Evolutionary conservation across 2,797 vertebrate species (phyloP), one percentile per base, ranked within the genome.

Genomic region (Danionella dracula): DNA sequence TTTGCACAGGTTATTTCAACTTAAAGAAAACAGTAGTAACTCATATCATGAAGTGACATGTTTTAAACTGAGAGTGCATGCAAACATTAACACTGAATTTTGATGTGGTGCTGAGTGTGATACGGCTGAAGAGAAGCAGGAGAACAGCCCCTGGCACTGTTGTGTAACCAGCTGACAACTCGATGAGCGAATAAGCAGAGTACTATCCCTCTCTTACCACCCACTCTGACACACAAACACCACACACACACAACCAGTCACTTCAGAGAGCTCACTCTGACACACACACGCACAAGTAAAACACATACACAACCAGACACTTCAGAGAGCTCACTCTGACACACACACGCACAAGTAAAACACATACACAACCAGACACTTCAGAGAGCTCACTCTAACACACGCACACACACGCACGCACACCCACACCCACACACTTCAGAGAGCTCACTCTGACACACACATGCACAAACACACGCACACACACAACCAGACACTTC

Each of bases 151-250:
- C 59, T 70, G 67, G 78, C 72, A 29, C 71, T 74, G 21, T 85
- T 87, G 80, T 82, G 71, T 85, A 88, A 88, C 79, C 71, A 63
- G 66, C 83, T 73, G 72, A 81, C 73, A 66, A 68, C 78, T 75
- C 74, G 37, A 71, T 49, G 45, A 38, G 51, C 15, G 27, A 62
- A 73, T 73, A 70, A 76, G 63, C 35, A 53, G 68, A 62, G 44
- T 17, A 73, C 21, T 49, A 53, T 19, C 42, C 49, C 35, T 51
- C 55, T 40, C 48, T 59, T 16, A 55, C 59, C 63, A 71, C 73
- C 16, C 63, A 51, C 42, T 12, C 46, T 38, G 42, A 19, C 42
- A 19, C 16, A 42, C 41, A 44, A 19, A 65, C 34, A 63, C n/a
- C 61, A 66, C 16, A 5, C 55, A 59, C 41, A 41, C 71, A 67